Evolutionary conservation across 2,797 vertebrate species (phyloP), one percentile per base, ranked within the genome.

Genomic region (Crenuchus spilurus): DNA sequence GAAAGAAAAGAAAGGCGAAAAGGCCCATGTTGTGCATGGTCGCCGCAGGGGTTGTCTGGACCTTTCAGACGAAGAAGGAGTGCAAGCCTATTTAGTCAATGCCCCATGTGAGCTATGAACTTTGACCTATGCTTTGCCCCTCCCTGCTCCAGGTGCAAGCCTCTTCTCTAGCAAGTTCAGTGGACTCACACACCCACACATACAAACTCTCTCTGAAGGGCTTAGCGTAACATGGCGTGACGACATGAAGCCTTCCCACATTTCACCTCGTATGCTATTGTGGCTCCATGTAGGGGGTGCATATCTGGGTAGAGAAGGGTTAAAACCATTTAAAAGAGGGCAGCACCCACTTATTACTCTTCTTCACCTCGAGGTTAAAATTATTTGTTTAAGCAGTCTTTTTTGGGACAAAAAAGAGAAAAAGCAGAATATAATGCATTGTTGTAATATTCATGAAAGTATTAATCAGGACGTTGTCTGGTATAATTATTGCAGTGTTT

Each of bases 141-240:
- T 90, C 91, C 87, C 87, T 88, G 82, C 88, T 92, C 95, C 95
- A 97, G 95, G 94, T 95, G 95, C 94, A 94, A 88, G 85, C 84
- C 85, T 89, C 92, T 88, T 90, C 44, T 65, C 18, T 68, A 55
- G 31, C n/a, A 60, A 41, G 10, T 74, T 63, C 33, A 28, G 14
- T 16, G 1, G 26, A 49, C 41, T 28, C 65, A 11, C 85, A 89
- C 88, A 80, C 87, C 71, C 70, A 68, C 76, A 80, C 44, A 76
- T 72, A 77, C 78, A 52, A 41, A 42, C 26, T 37, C 42, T 44
- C 44, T 13, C 14, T 14, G 3, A 10, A 49, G 44, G 26, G 46
- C 61, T 67, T 30, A 41, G 46, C 31, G 48, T 79, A 72, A 75
- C 55, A 48, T 51, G 31, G 73, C 55, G 10, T 81, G 62, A 66